phyloP scores from a whole-genome alignment of 2,113 vertebrate species.

The Patagioenas fasciata region DNA sequence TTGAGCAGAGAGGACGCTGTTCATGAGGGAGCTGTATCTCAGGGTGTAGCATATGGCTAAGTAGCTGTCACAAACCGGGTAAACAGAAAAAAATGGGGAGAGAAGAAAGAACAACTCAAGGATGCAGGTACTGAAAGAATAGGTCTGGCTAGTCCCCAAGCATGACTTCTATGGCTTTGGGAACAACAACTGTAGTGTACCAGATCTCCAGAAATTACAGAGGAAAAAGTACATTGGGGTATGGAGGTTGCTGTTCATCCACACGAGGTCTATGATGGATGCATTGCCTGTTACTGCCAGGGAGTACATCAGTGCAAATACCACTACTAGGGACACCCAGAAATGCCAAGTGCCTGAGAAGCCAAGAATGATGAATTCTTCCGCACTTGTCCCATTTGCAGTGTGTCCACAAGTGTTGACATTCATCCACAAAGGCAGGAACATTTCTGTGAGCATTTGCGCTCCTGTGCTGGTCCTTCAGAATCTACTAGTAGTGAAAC shows the following conservation, averaged over 20 bases:
- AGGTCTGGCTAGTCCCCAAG: slow-evolving; percentile 27
- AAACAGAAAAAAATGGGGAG: slow-evolving; percentile 49
- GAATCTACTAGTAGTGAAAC: not conserved
- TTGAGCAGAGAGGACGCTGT: not conserved
- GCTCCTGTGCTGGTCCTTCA: not conserved
- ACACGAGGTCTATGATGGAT: slow-evolving; percentile 39
- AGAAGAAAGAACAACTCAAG: slow-evolving; percentile 61
- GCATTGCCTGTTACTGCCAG: slow-evolving; percentile 59
- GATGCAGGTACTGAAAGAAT: slow-evolving; percentile 42
- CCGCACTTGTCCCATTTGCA: not conserved
- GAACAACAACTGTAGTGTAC: slow-evolving; percentile 53
- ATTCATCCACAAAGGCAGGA: not conserved
- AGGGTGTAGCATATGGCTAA: slow-evolving; percentile 59
- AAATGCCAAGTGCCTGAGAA: slow-evolving; percentile 52
- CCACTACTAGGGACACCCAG: slow-evolving; percentile 19
- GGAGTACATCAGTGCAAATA: slow-evolving; percentile 40
- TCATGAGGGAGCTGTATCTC: slow-evolving; percentile 45
- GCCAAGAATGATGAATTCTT: slow-evolving; percentile 66
- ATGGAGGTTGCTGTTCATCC: slow-evolving; percentile 5
- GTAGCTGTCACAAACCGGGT: slow-evolving; percentile 28
- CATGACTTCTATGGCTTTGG: slow-evolving; percentile 69
- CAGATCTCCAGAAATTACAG: slow-evolving; percentile 64
- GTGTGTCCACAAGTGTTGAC: not conserved
- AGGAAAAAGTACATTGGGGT: slow-evolving; percentile 69
- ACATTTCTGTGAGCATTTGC: not conserved